Evolutionary conservation across 2,113 vertebrate genomes (phyloP), one percentile per base, ranked within the genome.

Genomic region (Anhinga rufa): DNA sequence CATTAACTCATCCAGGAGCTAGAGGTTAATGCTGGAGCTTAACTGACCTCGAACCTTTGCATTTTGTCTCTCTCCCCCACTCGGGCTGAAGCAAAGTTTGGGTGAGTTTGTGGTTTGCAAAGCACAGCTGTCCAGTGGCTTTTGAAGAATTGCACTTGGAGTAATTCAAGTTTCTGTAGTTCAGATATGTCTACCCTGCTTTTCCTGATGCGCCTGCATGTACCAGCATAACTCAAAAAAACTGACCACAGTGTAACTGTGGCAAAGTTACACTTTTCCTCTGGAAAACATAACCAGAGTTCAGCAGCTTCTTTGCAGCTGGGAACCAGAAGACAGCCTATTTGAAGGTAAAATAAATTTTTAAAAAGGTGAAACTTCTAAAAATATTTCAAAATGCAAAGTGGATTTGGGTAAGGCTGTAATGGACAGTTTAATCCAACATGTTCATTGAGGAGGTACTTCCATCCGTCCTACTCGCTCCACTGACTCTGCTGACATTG

Each of bases 81-180:
- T 55, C 1, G 0, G 48, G 66, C 78, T 69, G 66, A 89, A 89
- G 91, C 44, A 31, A 84, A 66, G 32, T 68, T 32, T 46, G 48
- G 80, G 74, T 72, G 92, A 95, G 69, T 49, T 36, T 86, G 91
- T 77, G 84, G 70, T 51, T 92, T 81, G 75, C 68, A 95, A 86
- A 95, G 93, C 74, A 61, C 74, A 92, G 90, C 55, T 79, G 86
- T 70, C 51, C 82, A 95, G 66, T 69, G 62, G 78, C 68, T 92
- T 79, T 34, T 88, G 78, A 94, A 88, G 95, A 98, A 98, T 97
- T 97, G 96, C 97, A 98, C 97, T 98, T 98, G 94, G 95, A 96
- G 78, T 54, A 90, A 92, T 96, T 97, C 95, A 96, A 92, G 94
- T 92, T 96, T 96, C 72, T 65, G n/a, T 54, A 96, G 92, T 87